Evolutionary conservation across 2,113 vertebrate species (phyloP).

Genomic region (Cynopterus brachyotis): DNA sequence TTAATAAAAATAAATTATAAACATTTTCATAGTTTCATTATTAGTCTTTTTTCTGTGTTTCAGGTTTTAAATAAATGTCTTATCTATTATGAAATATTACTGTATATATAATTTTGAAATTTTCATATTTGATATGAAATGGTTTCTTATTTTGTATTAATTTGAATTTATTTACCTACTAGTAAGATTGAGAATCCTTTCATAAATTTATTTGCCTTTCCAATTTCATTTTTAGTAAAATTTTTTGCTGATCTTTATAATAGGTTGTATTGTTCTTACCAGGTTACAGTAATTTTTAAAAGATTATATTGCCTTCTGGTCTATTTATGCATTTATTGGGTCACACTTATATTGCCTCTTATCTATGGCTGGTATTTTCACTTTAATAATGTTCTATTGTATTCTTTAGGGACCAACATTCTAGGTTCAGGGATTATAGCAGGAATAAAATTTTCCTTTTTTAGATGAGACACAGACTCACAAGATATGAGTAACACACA

Average conservation of each 20-base stretch:
- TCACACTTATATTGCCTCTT: neutral
- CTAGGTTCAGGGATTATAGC: neutral
- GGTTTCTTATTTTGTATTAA: neutral
- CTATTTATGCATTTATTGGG: neutral
- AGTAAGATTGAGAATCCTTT: neutral
- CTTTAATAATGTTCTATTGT: neutral
- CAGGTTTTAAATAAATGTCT: neutral
- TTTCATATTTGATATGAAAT: neutral
- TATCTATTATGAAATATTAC: neutral
- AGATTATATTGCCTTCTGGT: neutral
- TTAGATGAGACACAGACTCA: neutral
- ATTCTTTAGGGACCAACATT: neutral
- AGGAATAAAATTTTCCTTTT: neutral
- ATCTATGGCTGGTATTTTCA: neutral
- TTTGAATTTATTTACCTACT: neutral
- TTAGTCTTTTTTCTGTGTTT: neutral
- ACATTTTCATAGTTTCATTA: neutral
- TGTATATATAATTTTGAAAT: neutral
- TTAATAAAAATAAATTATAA: neutral
- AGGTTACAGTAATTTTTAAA: neutral
- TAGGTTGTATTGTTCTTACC: neutral
- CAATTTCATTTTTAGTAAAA: neutral
- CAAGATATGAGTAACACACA: neutral
- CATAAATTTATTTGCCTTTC: neutral
- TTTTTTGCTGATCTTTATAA: neutral